Conservation (phyloP, 2,888 invertebrate genomes). For the Cantharis rufa region DNA sequence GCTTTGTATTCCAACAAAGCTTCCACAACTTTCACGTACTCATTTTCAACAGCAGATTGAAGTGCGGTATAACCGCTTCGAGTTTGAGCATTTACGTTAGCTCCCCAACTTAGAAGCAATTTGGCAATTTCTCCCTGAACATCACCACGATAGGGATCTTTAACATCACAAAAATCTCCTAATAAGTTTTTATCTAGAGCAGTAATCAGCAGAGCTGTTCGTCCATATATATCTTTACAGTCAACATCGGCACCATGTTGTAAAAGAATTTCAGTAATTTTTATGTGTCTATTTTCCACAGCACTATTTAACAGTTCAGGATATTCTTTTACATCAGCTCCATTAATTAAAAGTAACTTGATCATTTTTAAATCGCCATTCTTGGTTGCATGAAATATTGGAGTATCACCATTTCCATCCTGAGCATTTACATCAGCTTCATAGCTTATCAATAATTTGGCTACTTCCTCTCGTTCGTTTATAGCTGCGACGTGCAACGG, state of each 20-base stretch:
- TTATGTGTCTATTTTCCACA: too few relatives aligned
- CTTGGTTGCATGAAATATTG: not conserved
- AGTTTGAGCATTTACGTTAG: not conserved
- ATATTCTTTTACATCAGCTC: not conserved
- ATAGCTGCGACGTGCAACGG: not conserved
- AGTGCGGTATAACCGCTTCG: not conserved
- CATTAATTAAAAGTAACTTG: not conserved
- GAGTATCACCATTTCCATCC: not conserved
- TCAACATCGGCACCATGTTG: too few relatives aligned
- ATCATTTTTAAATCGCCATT: not conserved
- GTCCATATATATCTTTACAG: too few relatives aligned
- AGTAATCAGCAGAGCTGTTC: too few relatives aligned
- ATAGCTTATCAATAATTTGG: not conserved
- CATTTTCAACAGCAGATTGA: not conserved
- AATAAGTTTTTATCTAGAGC: too few relatives aligned
- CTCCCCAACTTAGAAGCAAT: not conserved
- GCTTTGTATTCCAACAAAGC: not conserved
- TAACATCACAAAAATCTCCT: too few relatives aligned
- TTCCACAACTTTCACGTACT: not conserved
- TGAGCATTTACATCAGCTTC: not conserved
- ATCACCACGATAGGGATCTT: too few relatives aligned
- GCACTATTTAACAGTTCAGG: not conserved
- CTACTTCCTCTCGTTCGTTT: not conserved
- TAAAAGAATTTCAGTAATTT: too few relatives aligned
- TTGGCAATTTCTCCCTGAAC: too few relatives aligned